These are phyloP conservation scores for Erebia palarica DNA, from an alignment of 2,888 invertebrate genomes.

Conservation along the genomic window DNA sequence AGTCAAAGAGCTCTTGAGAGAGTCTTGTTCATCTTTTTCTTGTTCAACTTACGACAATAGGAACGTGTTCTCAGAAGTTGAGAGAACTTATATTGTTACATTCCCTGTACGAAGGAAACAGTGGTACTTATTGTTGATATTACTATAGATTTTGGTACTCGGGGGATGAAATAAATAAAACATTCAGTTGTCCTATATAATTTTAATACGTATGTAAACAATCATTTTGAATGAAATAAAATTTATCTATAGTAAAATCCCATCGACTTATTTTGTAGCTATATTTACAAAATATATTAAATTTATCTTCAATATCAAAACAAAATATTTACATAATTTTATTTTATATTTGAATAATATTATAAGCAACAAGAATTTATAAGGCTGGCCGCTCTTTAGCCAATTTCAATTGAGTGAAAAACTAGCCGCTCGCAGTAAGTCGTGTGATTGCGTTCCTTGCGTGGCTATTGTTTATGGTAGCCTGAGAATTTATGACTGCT, in stretches of 20 bases:
- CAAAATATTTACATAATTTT: conserved; percentile 33
- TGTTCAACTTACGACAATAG: too few species aligned
- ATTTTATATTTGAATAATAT: conserved; percentile 19
- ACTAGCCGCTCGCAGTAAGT: too few species aligned
- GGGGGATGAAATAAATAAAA: conserved; percentile 32
- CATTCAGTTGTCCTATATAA: conserved; percentile 31
- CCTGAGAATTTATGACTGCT: too few species aligned
- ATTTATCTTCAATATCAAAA: conserved; percentile 19
- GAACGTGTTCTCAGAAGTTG: too few species aligned
- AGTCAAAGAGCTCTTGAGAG: too few species aligned
- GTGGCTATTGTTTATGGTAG: too few species aligned
- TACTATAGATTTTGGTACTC: background rate
- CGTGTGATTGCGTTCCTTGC: too few species aligned
- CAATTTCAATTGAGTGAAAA: background rate
- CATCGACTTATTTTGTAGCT: conserved; percentile 31
- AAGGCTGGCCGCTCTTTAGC: background rate
- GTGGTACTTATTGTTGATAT: too few species aligned
- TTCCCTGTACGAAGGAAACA: too few species aligned
- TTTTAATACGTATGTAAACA: conserved; percentile 37
- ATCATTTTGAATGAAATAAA: conserved; percentile 31
- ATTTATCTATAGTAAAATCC: conserved; percentile 35
- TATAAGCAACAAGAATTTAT: conserved; percentile 26
- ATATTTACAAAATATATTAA: conserved; percentile 35
- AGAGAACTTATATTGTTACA: too few species aligned
- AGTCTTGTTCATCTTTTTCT: too few species aligned